Evolutionary conservation across 2,797 vertebrate species (phyloP).

Genomic region (Peromyscus eremicus): DNA sequence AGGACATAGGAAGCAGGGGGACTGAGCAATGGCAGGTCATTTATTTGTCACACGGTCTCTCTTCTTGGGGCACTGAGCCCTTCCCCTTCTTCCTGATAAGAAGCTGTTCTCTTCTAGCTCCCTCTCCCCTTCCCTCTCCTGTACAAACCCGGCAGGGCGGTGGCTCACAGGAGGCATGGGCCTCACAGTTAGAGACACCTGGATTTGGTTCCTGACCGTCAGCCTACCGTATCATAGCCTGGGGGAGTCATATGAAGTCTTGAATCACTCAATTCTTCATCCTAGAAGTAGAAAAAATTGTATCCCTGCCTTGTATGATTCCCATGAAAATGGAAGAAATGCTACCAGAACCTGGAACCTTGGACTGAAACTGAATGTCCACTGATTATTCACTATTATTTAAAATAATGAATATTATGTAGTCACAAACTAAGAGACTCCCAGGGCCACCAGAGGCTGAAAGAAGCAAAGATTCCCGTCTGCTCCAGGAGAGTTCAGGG

Average conservation of each 20-base stretch:
- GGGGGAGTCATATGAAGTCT: slow-evolving; percentile 14
- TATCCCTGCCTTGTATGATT: neutral
- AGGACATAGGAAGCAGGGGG: neutral
- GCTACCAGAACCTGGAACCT: neutral
- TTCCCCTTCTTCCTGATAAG: neutral
- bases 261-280: slow-evolving; percentile 18
- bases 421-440: neutral
- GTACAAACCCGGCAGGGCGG: neutral
- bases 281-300: neutral
- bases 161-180: neutral
- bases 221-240: neutral
- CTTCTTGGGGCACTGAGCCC: neutral
- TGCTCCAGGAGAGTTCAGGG: neutral
- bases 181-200: neutral
- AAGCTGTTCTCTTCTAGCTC: neutral
- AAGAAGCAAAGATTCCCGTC: neutral
- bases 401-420: neutral
- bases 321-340: neutral
- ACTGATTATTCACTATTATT: neutral
- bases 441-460: neutral
- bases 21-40: neutral
- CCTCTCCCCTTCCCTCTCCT: neutral
- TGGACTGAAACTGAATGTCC: neutral
- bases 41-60: neutral
- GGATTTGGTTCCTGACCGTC: slow-evolving; percentile 28